Conservation (phyloP, 1,140 invertebrate species). For the Bombus fervidus region DNA sequence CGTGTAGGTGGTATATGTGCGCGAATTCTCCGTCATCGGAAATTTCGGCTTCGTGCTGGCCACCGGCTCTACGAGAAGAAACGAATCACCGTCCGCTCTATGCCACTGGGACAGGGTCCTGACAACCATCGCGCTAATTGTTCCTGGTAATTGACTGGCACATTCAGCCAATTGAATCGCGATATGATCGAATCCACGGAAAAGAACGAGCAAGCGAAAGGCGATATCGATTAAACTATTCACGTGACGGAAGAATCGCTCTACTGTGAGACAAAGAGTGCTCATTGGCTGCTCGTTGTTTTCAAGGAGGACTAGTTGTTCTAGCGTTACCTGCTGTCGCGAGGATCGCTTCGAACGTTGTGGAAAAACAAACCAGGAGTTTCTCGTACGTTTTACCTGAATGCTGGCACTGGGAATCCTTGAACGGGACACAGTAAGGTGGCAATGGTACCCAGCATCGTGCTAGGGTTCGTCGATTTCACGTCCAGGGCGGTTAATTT, state of each 20-base stretch:
- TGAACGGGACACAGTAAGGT: conserved; percentile 85
- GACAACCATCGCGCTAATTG: not conserved
- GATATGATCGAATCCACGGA: conserved; percentile 15
- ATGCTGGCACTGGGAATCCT: conserved; percentile 86
- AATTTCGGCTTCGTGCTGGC: conserved; percentile 89
- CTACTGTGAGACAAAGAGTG: not conserved
- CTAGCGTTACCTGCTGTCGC: conserved; percentile 35
- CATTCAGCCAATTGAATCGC: not conserved
- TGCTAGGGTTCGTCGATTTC: conserved; percentile 77
- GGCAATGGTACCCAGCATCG: conserved; percentile 69
- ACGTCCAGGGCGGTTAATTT: conserved; percentile 82
- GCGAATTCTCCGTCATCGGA: conserved; percentile 86
- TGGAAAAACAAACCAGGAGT: not conserved
- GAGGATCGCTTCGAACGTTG: not conserved
- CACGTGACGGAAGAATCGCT: not conserved
- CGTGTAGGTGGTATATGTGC: conserved; percentile 76
- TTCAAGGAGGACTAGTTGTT: not conserved
- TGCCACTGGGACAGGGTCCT: conserved; percentile 27
- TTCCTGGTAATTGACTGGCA: no score
- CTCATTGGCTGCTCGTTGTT: not conserved
- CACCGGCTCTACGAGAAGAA: conserved; percentile 86
- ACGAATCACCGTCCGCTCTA: not conserved
- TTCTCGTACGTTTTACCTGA: conserved; percentile 70
- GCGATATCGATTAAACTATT: conserved; percentile 39
- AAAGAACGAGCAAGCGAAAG: conserved; percentile 27